A percentile compares a stretch with the other conserved stretches of the same genome.
Conservation (phyloP, 1,140 invertebrate species). For the Drosophila repleta region DNA sequence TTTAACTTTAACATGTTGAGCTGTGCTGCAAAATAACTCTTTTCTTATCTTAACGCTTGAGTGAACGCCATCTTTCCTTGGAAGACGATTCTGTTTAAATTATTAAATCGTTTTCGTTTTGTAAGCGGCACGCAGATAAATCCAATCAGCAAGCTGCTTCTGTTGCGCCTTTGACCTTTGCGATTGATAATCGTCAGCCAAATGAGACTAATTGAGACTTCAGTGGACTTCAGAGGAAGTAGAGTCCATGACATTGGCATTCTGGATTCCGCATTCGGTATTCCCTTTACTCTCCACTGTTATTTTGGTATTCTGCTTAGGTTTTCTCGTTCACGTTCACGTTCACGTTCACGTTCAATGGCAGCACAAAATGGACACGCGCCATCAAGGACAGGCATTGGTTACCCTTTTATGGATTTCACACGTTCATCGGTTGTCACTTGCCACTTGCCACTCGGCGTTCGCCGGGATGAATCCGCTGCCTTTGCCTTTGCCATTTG, state of each 20-base stretch:
- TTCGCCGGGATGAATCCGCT: no score
- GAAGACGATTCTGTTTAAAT: background rate
- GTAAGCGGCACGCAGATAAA: background rate
- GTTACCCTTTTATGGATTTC: conserved; percentile 42
- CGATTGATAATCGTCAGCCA: conserved; percentile 45
- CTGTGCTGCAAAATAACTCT: conserved; percentile 23
- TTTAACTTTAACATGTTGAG: no score
- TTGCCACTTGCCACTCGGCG: conserved; percentile 43
- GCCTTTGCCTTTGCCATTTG: background rate
- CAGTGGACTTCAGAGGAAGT: conserved; percentile 1
- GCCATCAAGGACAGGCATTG: conserved; percentile 10
- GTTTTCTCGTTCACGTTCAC: conserved; percentile 17
- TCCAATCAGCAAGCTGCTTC: conserved; percentile 55
- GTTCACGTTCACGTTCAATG: conserved; percentile 27
- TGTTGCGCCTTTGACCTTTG: conserved; percentile 53
- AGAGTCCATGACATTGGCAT: conserved; percentile 19
- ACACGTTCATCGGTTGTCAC: conserved; percentile 52
- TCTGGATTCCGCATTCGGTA: background rate
- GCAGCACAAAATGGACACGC: conserved; percentile 42
- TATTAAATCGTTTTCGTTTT: conserved; percentile 22
- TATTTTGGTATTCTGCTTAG: conserved; percentile 43
- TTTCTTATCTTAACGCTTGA: conserved; percentile 46
- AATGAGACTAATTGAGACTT: conserved; percentile 50
- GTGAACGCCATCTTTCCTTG: background rate
- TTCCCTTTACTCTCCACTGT: background rate